Evolutionary conservation across 2,888 invertebrate genomes (phyloP).

Genomic region (Venustoraphidia nigricollis): DNA sequence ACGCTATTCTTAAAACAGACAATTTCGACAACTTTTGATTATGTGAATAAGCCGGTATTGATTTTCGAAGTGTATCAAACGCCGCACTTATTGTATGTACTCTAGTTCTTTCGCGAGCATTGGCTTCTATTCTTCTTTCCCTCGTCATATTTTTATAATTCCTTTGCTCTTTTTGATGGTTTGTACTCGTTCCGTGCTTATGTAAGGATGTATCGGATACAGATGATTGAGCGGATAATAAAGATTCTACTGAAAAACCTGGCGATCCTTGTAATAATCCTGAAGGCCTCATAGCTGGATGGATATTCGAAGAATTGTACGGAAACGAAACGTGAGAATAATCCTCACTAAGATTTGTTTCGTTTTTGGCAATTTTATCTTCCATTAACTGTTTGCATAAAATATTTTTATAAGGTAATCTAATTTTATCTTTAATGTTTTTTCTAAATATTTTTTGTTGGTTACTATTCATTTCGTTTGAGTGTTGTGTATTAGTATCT

Average conservation of each 20-base stretch:
- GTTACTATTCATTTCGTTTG: too few relatives aligned
- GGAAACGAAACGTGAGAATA: too few relatives aligned
- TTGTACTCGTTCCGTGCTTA: neutral
- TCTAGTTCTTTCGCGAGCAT: slow-evolving; percentile 80
- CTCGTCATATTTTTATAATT: slow-evolving; percentile 94
- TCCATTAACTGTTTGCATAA: too few relatives aligned
- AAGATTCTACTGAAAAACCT: slow-evolving; percentile 14
- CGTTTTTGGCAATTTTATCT: too few relatives aligned
- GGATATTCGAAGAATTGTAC: too few relatives aligned
- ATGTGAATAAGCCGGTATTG: slow-evolving; percentile 83
- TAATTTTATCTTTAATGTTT: too few relatives aligned
- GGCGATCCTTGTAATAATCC: slow-evolving; percentile 3
- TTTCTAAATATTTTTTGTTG: too few relatives aligned
- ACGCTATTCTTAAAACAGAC: slow-evolving; percentile 82
- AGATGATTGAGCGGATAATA: slow-evolving; percentile 10
- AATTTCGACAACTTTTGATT: slow-evolving; percentile 88
- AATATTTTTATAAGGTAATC: too few relatives aligned
- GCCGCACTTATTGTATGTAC: slow-evolving; percentile 94
- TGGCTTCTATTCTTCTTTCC: slow-evolving; percentile 84
- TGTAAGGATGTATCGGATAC: neutral
- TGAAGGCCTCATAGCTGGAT: too few relatives aligned
- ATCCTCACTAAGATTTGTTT: too few relatives aligned
- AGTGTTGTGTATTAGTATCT: neutral
- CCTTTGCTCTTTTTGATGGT: slow-evolving; percentile 47
- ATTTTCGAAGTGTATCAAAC: slow-evolving; percentile 70